Base-by-base conservation (phyloP, 2,888 invertebrate genomes). In the Dasysyrphus albostriatus region DNA sequence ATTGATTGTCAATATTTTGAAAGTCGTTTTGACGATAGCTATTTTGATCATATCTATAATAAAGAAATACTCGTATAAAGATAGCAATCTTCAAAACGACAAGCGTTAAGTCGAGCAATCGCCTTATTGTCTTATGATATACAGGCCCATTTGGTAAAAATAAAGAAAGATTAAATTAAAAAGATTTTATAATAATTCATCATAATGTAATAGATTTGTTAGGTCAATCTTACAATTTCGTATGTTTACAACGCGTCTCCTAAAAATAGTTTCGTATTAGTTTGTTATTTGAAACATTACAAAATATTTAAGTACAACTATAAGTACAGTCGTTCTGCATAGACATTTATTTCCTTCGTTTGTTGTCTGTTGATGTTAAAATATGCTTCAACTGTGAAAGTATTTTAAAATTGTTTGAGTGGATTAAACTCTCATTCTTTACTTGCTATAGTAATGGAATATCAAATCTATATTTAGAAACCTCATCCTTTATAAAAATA, bases 401-500 rank as follows among this genome's bases (percentile, higher is more conserved):
- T 16, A 49, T 34, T 34, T 65, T 47, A 6, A 49, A 19, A 37
- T 37, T 37, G 0, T 37, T 51, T 39, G 12, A 83, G 74, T 74
- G 74, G 37, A 65, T 19, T 16, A 19, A 29, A 12, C 54, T 54
- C 10, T 24, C 24, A 49, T 39, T 63, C 49, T 29, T 29, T 42
- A 42, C 39, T 39, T 32, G 12, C 47, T 14, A n/a, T n/a, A 34
- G 19, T 16, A 49, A 7, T 49, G 19, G 16, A 37, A 49, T 61
- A 16, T 42, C 16, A 9, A 37, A 34, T 9, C 58, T 84, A 80
- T 49, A 70, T 70, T 58, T 80, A 84, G 83, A 75, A 47, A 49
- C 16, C 51, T 14, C 8, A 59, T 65, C 75, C 80, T 75, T 49
- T 73, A 16, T 51, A 72, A 24, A 47, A 47, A 42, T 59, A 78